Percentiles rank a stretch among this genome's conserved stretches.
Conservation (phyloP, 2,888 invertebrate genomes). For the Adelphocoris suturalis region DNA sequence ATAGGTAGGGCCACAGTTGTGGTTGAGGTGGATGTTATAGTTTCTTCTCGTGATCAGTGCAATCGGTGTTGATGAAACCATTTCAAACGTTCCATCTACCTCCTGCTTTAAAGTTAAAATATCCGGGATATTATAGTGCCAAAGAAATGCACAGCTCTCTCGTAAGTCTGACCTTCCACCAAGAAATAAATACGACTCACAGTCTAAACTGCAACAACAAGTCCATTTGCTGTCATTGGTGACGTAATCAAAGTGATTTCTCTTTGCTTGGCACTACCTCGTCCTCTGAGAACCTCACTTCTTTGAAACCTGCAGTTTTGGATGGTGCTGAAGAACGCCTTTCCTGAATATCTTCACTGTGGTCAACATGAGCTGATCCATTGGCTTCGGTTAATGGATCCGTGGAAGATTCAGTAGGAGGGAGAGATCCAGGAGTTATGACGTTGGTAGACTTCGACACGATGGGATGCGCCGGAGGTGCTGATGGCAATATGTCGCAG, state of each 20-base stretch:
- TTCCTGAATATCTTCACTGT: neutral
- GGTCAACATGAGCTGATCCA: neutral
- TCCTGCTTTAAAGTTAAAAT: no score
- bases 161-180: no score
- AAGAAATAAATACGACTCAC: neutral
- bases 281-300: constrained; percentile 30
- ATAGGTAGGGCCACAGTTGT: no score
- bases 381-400: neutral
- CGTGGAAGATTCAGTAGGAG: neutral
- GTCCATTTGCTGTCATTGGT: neutral
- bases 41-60: no score
- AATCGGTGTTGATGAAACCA: no score
- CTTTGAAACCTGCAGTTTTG: neutral
- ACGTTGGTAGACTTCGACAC: constrained; percentile 14
- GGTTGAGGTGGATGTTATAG: no score
- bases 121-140: no score
- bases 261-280: constrained; percentile 55
- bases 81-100: no score
- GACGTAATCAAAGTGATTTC: constrained; percentile 47
- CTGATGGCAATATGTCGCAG: constrained; percentile 20
- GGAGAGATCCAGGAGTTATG: neutral
- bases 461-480: constrained; percentile 2
- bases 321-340: neutral
- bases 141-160: no score
- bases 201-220: constrained; percentile 37